Evolutionary conservation across 1,140 invertebrate species (phyloP).

Genomic region (Oreohelix idahoensis): DNA sequence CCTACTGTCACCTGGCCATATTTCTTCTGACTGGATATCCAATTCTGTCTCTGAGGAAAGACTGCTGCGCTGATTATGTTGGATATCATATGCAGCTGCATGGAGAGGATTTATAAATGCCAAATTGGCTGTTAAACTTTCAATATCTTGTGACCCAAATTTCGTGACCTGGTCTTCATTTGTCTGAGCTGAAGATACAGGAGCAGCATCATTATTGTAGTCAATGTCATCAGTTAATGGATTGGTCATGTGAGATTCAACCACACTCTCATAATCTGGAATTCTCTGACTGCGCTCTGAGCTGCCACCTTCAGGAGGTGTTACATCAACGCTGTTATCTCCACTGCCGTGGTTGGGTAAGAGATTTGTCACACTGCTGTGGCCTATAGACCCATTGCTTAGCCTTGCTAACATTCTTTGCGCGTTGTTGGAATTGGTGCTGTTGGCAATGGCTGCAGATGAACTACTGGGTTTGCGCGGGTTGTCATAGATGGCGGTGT

Average conservation of each 20-base stretch:
- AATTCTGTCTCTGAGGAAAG: background rate
- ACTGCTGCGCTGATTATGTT: background rate
- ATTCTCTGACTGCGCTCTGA: too few relatives aligned
- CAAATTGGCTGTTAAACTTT: too few relatives aligned
- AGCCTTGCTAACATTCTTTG: background rate
- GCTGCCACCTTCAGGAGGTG: background rate
- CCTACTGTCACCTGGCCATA: background rate
- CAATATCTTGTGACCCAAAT: background rate
- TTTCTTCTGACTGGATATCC: background rate
- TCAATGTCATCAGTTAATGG: background rate
- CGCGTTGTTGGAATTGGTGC: background rate
- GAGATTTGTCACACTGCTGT: background rate
- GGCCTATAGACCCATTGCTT: background rate
- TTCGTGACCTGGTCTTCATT: background rate
- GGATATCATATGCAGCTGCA: too few relatives aligned
- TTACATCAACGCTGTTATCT: background rate
- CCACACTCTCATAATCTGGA: background rate
- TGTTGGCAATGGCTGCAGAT: background rate
- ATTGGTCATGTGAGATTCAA: background rate
- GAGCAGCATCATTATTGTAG: background rate
- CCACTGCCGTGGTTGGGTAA: background rate
- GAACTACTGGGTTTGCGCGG: background rate
- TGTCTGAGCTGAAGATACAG: background rate
- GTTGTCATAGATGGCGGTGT: constrained; percentile 12
- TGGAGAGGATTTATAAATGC: background rate